phyloP scores from a whole-genome alignment of 1,140 invertebrate genomes.

The Apis dorsata region DNA sequence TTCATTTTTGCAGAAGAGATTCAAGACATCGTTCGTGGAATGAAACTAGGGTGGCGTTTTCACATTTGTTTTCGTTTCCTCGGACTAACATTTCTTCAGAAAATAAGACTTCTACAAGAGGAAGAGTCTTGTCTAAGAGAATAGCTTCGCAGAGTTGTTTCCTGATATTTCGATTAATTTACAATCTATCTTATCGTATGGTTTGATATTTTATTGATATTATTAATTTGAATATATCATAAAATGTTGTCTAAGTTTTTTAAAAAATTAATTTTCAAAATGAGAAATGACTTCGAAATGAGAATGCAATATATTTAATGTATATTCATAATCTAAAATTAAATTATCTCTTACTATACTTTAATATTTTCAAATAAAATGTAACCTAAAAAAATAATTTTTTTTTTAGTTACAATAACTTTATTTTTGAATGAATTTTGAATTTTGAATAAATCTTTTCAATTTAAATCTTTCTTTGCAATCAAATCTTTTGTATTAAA shows the following conservation, averaged over 20 bases:
- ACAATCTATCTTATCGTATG: not conserved
- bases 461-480: not conserved
- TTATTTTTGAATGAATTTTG: too few relatives aligned
- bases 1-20: slow-evolving; percentile 28
- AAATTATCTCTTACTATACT: too few relatives aligned
- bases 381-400: too few relatives aligned
- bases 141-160: not conserved
- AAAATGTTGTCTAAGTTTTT: too few relatives aligned
- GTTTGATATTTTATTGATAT: not conserved
- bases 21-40: not conserved
- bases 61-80: slow-evolving; percentile 70
- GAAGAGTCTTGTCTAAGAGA: not conserved
- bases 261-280: too few relatives aligned
- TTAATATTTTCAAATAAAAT: too few relatives aligned
- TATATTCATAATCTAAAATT: too few relatives aligned
- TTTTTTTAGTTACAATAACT: too few relatives aligned
- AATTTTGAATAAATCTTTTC: too few relatives aligned
- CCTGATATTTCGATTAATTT: not conserved
- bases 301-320: too few relatives aligned
- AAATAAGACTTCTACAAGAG: slow-evolving; percentile 29
- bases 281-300: too few relatives aligned
- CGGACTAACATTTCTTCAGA: not conserved
- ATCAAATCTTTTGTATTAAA: not conserved
- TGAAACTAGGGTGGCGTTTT: slow-evolving; percentile 40
- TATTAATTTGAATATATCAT: too few relatives aligned